These are phyloP conservation scores for Plecotus auritus DNA, from an alignment of 2,113 vertebrate genomes.

Conservation along the genomic window DNA sequence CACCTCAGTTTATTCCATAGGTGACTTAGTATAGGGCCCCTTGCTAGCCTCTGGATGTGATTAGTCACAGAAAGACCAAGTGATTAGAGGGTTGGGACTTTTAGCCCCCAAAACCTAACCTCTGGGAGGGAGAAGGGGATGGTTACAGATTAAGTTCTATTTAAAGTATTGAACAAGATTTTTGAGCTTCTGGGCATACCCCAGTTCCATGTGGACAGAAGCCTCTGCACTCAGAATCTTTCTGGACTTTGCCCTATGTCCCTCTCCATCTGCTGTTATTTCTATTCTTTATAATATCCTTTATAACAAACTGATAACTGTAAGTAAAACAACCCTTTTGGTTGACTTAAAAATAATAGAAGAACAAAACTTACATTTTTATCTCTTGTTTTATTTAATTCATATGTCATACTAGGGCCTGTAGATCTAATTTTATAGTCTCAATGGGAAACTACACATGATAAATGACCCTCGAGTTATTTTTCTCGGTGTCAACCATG, in stretches of 20 bases:
- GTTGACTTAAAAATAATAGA: constrained; percentile 1
- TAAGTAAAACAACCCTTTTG: not conserved
- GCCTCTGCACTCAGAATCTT: not conserved
- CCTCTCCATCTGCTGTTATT: not conserved
- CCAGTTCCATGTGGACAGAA: not conserved
- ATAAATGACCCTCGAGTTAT: constrained; percentile 19
- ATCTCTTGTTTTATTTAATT: constrained; percentile 22
- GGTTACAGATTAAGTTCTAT: not conserved
- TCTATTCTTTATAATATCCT: not conserved
- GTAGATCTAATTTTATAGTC: not conserved
- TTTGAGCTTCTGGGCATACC: not conserved
- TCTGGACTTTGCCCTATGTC: not conserved
- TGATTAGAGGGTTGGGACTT: not conserved
- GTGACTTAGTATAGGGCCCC: not conserved
- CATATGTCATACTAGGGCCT: not conserved
- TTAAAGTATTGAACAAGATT: not conserved
- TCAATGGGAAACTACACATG: not conserved
- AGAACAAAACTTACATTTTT: not conserved
- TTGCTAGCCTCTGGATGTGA: not conserved
- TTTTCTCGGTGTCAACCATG: not conserved
- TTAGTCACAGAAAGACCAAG: not conserved
- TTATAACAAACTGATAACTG: not conserved
- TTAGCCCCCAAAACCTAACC: not conserved
- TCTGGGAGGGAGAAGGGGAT: not conserved
- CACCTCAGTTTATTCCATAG: not conserved